A percentile compares a stretch with the other conserved stretches of the same genome.
Conservation (phyloP, 2,888 invertebrate genomes). For the Dolichopus griseipennis region DNA sequence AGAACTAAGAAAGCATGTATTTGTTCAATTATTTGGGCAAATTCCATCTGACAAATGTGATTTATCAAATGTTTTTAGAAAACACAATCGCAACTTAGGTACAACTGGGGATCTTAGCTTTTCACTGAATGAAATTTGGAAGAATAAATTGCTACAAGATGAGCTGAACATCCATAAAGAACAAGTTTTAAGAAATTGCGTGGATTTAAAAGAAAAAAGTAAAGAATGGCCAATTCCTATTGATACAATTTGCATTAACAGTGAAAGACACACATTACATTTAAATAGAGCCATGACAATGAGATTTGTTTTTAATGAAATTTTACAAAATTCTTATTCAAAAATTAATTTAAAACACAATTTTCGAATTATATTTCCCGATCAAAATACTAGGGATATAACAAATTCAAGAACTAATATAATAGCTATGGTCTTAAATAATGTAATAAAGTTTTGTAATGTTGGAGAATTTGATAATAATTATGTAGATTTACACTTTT, state of each 20-base stretch:
- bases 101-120: no score
- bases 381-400: not conserved
- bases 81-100: no score
- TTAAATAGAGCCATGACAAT: constrained; percentile 24
- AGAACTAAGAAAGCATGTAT: no score
- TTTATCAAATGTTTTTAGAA: no score
- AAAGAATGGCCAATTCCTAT: constrained; percentile 12
- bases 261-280: constrained; percentile 29
- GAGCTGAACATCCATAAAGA: no score
- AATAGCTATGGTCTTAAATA: constrained; percentile 24
- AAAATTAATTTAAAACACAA: constrained; percentile 16
- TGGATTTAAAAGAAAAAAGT: constrained; percentile 16
- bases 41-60: no score
- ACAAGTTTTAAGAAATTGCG: no score
- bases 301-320: constrained; percentile 22
- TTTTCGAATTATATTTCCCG: constrained; percentile 4
- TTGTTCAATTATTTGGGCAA: no score
- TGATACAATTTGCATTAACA: constrained; percentile 12
- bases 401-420: not conserved
- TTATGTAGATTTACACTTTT: not conserved
- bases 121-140: no score
- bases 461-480: not conserved
- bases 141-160: no score
- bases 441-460: constrained; percentile 24
- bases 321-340: constrained; percentile 24